Conservation (phyloP, 2,888 invertebrate genomes). For the Coenonympha glycerion region DNA sequence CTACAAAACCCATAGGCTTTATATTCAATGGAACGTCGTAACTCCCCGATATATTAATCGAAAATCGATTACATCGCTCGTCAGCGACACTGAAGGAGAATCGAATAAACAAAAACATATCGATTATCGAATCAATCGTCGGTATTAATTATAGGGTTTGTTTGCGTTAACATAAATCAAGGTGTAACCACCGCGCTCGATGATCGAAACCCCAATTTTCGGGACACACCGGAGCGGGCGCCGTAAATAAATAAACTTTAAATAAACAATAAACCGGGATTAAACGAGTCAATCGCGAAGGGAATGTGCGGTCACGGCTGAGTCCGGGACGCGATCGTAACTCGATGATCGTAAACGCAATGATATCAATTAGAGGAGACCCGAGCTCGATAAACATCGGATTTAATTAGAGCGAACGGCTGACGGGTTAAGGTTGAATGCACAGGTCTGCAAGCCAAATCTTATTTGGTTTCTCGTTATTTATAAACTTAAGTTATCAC, state of each 20-base stretch:
- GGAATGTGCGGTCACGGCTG: slow-evolving; percentile 65
- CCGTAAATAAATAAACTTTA: slow-evolving; percentile 70
- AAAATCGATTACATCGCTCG: too few species aligned
- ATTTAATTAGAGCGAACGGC: slow-evolving; percentile 76
- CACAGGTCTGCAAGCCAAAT: too few species aligned
- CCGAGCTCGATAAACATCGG: slow-evolving; percentile 71
- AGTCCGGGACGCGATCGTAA: slow-evolving; percentile 47
- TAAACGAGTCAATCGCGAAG: slow-evolving; percentile 69
- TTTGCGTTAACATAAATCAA: slow-evolving; percentile 4
- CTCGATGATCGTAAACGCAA: slow-evolving; percentile 75
- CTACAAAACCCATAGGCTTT: too few species aligned
- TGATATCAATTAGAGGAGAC: slow-evolving; percentile 73
- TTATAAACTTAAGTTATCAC: too few species aligned
- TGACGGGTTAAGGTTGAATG: slow-evolving; percentile 74
- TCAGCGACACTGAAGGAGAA: too few species aligned
- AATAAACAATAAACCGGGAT: slow-evolving; percentile 70
- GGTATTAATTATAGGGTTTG: background rate
- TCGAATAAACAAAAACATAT: background rate
- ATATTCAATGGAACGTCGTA: too few species aligned
- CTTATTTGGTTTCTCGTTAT: too few species aligned
- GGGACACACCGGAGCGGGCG: background rate
- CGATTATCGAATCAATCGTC: background rate
- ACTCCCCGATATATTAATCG: too few species aligned
- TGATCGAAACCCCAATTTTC: slow-evolving; percentile 8
- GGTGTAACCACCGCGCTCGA: background rate